A percentile compares a stretch with the other conserved stretches of the same genome.
Evolutionary conservation across 1,140 invertebrate species (phyloP).

Genomic region (Leptopilina clavipes): DNA sequence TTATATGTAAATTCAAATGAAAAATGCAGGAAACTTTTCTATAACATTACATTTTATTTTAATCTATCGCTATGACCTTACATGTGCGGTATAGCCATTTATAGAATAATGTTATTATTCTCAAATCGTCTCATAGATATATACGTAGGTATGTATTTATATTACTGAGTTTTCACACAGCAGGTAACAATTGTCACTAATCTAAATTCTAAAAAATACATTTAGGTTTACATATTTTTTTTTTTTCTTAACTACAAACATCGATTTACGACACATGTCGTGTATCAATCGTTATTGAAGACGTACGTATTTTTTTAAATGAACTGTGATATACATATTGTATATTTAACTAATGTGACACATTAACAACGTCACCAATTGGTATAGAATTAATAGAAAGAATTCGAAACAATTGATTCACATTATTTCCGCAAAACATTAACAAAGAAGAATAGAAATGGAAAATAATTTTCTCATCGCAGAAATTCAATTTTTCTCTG

Average conservation of each 20-base stretch:
- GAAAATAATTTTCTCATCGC: too few relatives aligned
- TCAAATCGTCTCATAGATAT: conserved; percentile 51
- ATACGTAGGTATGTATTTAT: conserved; percentile 53
- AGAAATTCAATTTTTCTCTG: too few relatives aligned
- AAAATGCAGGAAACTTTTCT: conserved; percentile 38
- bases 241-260: conserved; percentile 33
- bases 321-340: conserved; percentile 1
- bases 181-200: conserved; percentile 68
- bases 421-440: too few relatives aligned
- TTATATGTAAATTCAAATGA: too few relatives aligned
- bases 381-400: too few relatives aligned
- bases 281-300: conserved; percentile 9
- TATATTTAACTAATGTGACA: neutral
- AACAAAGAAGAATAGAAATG: too few relatives aligned
- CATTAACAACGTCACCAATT: too few relatives aligned
- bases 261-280: conserved; percentile 11
- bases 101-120: conserved; percentile 67
- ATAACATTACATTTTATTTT: conserved; percentile 63
- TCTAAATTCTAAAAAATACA: conserved; percentile 67
- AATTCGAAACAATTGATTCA: too few relatives aligned
- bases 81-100: conserved; percentile 71
- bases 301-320: neutral
- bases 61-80: conserved; percentile 70
- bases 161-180: conserved; percentile 60
- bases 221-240: conserved; percentile 59